Conservation (phyloP, 1,140 invertebrate species). For the Orussus abietinus region DNA sequence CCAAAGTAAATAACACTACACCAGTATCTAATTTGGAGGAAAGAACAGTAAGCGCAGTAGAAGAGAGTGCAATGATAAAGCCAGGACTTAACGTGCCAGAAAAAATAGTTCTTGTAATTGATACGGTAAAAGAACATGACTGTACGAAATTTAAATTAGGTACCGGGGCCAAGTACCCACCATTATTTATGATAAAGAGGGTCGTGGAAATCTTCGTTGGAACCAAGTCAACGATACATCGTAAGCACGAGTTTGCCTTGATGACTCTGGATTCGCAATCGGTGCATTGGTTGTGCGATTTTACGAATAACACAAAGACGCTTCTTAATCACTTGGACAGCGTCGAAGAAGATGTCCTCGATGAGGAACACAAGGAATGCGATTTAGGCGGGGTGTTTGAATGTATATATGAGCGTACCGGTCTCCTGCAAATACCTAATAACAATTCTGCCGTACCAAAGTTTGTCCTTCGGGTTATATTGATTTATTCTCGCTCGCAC, state of each 20-base stretch:
- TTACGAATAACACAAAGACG: constrained; percentile 61
- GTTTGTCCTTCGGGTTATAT: constrained; percentile 59
- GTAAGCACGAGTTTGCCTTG: constrained; percentile 65
- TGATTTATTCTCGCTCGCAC: constrained; percentile 65
- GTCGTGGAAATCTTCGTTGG: constrained; percentile 64
- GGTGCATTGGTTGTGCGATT: constrained; percentile 59
- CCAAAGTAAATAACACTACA: not conserved
- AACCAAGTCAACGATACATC: constrained; percentile 62
- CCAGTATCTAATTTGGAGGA: not conserved
- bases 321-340: constrained; percentile 58
- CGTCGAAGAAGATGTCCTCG: constrained; percentile 51
- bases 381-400: constrained; percentile 61
- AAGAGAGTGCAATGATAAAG: not conserved
- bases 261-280: constrained; percentile 57
- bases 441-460: constrained; percentile 52
- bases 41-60: constrained; percentile 1
- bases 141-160: constrained; percentile 57
- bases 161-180: constrained; percentile 57
- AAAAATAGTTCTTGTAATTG: constrained; percentile 64
- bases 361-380: constrained; percentile 50
- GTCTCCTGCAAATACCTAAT: constrained; percentile 51
- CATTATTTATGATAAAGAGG: constrained; percentile 62
- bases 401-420: constrained; percentile 52
- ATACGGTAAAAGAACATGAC: constrained; percentile 61
- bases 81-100: constrained; percentile 60